Evolutionary conservation across 1,140 invertebrate species (phyloP), one percentile per base, ranked within the genome.

Genomic region (Proctacanthus coquilletti): DNA sequence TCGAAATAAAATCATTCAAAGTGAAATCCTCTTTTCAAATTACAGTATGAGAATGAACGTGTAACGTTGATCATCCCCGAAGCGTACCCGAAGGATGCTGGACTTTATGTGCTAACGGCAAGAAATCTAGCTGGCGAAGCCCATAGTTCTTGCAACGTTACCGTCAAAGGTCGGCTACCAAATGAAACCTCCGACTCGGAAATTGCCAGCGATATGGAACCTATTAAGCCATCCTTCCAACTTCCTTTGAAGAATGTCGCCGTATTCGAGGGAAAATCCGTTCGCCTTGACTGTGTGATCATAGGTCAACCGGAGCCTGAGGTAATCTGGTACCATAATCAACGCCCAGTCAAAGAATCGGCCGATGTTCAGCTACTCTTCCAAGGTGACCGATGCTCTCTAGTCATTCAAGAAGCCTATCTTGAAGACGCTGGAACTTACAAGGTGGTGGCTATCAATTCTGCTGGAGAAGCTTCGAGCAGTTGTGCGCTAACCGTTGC

Each of bases 311-410:
- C 85, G 1, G 81, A 84, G 58, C 85, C 84, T 0, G 82, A 84
- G 64, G 81, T 89, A 0, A 85, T 84, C 48, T 89, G 84, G 84
- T 82, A 85, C 46, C 85, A 88, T 47, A 75, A 89, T 48, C 75
- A 77, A 39, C 64, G 74, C 29, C 84, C 86, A 10, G 74, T 93
- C 1, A 84, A 85, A 54, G 84, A 85, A 56, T 87, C 83, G 2
- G 69, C 74, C 18, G 84, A 91, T 40, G 53, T 55, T 73, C 79
- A 84, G 47, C 52, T 84, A 8, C 61, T 84, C 0, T 85, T 86
- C 53, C 79, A 83, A 54, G 82, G 81, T 9, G 81, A 86, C 56
- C 73, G 74, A 10, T 86, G 83, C 47, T 81, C 82, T 1, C 55
- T 89, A 9, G 64, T 84, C 8, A 84, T 88, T 25, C 69, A 77